Evolutionary conservation across 2,888 invertebrate genomes (phyloP).

Genomic region (Coecobrya sp.): DNA sequence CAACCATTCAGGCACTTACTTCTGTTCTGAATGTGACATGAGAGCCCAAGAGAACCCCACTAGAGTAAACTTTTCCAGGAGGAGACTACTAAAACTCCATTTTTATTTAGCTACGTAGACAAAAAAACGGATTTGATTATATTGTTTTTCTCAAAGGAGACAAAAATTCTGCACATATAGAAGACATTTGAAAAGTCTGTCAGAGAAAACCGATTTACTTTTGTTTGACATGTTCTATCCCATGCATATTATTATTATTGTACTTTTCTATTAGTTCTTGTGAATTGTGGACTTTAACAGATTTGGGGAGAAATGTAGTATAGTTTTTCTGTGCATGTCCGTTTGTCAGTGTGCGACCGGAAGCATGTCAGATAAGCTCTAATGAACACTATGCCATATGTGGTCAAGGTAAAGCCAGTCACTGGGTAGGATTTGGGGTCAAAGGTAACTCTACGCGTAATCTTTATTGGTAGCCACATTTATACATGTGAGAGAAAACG

Average conservation of each 20-base stretch:
- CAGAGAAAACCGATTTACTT: background rate
- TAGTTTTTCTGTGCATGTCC: background rate
- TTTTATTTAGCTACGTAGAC: conserved; percentile 34
- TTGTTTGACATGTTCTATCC: background rate
- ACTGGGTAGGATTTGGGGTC: background rate
- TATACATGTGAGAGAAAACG: background rate
- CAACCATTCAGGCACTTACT: background rate
- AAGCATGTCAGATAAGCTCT: background rate
- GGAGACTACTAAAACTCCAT: conserved; percentile 12
- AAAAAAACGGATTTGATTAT: conserved; percentile 58
- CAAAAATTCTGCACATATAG: background rate
- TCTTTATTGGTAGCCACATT: background rate
- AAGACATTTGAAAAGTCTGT: conserved; percentile 18
- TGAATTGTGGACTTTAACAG: background rate
- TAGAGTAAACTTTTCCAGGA: conserved; percentile 19
- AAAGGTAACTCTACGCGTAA: background rate
- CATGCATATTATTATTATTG: background rate
- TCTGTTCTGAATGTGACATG: conserved; percentile 12
- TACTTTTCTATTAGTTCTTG: too few species aligned
- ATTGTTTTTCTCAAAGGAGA: conserved; percentile 3
- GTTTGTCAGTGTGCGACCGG: background rate
- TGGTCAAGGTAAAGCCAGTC: background rate
- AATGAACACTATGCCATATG: background rate
- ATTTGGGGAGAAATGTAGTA: too few species aligned
- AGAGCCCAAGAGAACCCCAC: conserved; percentile 20